Percentiles rank a stretch among this genome's conserved stretches.
Conservation (phyloP, 2,797 vertebrate species). For the Squalus acanthias region DNA sequence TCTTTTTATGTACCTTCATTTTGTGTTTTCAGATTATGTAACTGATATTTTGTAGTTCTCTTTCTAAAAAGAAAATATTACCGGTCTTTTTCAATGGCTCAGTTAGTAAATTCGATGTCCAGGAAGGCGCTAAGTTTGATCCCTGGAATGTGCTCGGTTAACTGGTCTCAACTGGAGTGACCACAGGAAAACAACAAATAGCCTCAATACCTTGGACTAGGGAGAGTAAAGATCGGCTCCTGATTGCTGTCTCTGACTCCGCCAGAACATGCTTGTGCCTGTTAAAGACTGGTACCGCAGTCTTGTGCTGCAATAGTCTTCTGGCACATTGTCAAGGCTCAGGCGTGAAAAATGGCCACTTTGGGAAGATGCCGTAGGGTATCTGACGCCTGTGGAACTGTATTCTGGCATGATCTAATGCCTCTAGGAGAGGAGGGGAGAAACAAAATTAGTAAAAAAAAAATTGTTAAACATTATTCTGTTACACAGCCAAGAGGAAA, state of each 20-base stretch:
- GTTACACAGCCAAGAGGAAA: slow-evolving; percentile 54
- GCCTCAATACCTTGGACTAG: not conserved
- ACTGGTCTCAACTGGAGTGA: not conserved
- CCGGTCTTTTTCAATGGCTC: not conserved
- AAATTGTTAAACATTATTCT: not conserved
- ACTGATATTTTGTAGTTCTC: not conserved
- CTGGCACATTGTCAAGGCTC: not conserved
- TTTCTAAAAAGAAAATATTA: not conserved
- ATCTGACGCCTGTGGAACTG: not conserved
- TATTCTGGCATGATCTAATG: not conserved
- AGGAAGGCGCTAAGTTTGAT: not conserved
- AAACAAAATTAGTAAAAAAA: not conserved
- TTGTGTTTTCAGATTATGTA: not conserved
- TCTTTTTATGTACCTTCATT: not conserved
- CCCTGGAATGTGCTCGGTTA: not conserved
- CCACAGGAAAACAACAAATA: not conserved
- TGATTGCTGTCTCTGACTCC: not conserved
- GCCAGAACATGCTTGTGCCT: not conserved
- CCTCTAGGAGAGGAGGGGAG: not conserved
- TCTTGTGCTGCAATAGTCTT: not conserved
- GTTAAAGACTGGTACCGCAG: not conserved
- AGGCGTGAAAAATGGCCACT: not conserved
- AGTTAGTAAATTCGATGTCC: not conserved
- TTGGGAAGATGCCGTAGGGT: not conserved
- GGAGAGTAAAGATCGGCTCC: not conserved